These are phyloP conservation scores for Actenoides hombroni DNA, from an alignment of 2,113 vertebrate genomes.

Conservation along the genomic window DNA sequence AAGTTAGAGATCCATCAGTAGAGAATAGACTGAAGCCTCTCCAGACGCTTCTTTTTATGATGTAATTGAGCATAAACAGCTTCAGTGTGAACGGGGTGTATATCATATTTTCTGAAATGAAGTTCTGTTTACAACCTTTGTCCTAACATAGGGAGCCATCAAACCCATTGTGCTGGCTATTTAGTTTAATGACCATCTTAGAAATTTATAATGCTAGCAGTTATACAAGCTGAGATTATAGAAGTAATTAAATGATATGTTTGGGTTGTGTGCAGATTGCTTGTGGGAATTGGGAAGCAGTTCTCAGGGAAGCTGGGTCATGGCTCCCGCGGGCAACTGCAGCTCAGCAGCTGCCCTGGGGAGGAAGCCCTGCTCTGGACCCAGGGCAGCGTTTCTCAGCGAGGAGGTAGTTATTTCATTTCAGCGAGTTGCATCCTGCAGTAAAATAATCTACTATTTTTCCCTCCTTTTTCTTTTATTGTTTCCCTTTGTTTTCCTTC, in stretches of 20 bases:
- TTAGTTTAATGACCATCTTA: not conserved
- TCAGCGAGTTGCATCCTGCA: not conserved
- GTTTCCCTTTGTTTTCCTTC: not conserved
- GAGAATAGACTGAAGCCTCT: not conserved
- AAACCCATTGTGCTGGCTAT: not conserved
- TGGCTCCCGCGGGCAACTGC: not conserved
- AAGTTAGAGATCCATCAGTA: not conserved
- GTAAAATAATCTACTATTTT: not conserved
- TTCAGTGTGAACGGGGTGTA: not conserved
- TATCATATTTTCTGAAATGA: not conserved
- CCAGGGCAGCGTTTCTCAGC: not conserved
- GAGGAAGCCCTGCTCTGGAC: not conserved
- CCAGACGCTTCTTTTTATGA: not conserved
- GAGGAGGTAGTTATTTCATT: not conserved
- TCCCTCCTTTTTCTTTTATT: fast-evolving
- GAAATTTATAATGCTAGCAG: not conserved
- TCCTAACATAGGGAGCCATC: not conserved
- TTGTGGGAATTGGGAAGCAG: not conserved
- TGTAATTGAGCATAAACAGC: not conserved
- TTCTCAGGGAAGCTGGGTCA: not conserved
- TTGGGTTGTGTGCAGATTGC: not conserved
- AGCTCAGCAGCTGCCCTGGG: not conserved
- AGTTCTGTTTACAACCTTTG: not conserved
- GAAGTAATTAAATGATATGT: not conserved
- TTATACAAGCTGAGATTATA: not conserved